phyloP scores from a whole-genome alignment of 2,113 vertebrate genomes.

The Epinephelus fuscoguttatus region DNA sequence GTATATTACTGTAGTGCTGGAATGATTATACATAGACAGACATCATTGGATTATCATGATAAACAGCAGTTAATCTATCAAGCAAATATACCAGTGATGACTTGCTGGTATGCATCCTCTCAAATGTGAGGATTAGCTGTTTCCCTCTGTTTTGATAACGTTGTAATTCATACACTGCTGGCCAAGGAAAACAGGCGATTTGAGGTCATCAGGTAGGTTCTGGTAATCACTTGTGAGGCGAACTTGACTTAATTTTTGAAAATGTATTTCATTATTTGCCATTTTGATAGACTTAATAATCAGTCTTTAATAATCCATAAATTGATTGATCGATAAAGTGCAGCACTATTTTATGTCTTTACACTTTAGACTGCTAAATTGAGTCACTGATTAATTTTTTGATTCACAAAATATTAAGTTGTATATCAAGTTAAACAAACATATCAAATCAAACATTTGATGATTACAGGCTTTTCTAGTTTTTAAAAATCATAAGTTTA shows the following conservation, averaged over 20 bases:
- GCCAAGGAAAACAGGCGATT: background rate
- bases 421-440: too few relatives aligned
- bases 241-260: background rate
- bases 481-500: too few relatives aligned
- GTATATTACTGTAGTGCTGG: background rate
- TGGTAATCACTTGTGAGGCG: background rate
- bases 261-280: too few relatives aligned
- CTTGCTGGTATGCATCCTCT: background rate
- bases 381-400: too few relatives aligned
- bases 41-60: background rate
- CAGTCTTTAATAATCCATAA: background rate
- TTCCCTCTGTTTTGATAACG: background rate
- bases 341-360: too few relatives aligned
- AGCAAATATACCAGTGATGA: background rate
- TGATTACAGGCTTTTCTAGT: too few relatives aligned
- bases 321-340: background rate
- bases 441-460: too few relatives aligned
- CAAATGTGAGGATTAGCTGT: background rate
- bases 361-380: too few relatives aligned
- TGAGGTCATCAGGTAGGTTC: background rate
- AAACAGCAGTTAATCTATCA: background rate
- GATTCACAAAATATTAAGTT: too few relatives aligned
- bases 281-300: background rate
- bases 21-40: background rate
- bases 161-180: background rate